Percentiles rank a stretch among this genome's conserved stretches.
Evolutionary conservation across 2,797 vertebrate genomes (phyloP).

Genomic region (Phalloptychus januarius): DNA sequence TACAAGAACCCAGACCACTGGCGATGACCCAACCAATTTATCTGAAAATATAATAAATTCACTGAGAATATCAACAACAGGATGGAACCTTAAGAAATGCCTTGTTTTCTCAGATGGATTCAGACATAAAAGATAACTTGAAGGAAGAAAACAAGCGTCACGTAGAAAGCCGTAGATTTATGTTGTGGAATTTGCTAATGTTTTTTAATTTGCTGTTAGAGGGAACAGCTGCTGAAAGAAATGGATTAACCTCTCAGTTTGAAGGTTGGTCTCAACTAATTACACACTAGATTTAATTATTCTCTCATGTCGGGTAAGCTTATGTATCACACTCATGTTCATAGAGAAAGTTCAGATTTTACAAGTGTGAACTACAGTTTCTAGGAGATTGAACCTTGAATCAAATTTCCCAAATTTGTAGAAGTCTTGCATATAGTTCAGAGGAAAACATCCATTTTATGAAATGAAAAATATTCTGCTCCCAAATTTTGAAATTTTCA

Average conservation of each 20-base stretch:
- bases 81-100: background rate
- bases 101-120: background rate
- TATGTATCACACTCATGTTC: constrained; percentile 14
- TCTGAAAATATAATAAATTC: background rate
- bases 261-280: constrained; percentile 37
- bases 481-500: background rate
- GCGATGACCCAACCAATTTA: background rate
- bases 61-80: background rate
- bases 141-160: background rate
- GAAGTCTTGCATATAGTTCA: background rate
- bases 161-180: constrained; percentile 8
- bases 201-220: constrained; percentile 23
- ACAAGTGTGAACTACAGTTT: background rate
- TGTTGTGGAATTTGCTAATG: constrained; percentile 12
- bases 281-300: constrained; percentile 22
- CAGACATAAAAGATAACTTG: background rate
- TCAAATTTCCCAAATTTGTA: constrained; percentile 1
- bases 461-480: background rate
- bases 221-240: constrained; percentile 23
- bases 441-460: background rate
- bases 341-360: constrained; percentile 10
- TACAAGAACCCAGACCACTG: background rate
- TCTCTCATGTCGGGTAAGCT: constrained; percentile 11
- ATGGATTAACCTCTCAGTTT: constrained; percentile 38
- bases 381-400: constrained; percentile 1